Evolutionary conservation across 2,888 invertebrate species (phyloP), one percentile per base, ranked within the genome.

Genomic region (Dicycla oo): DNA sequence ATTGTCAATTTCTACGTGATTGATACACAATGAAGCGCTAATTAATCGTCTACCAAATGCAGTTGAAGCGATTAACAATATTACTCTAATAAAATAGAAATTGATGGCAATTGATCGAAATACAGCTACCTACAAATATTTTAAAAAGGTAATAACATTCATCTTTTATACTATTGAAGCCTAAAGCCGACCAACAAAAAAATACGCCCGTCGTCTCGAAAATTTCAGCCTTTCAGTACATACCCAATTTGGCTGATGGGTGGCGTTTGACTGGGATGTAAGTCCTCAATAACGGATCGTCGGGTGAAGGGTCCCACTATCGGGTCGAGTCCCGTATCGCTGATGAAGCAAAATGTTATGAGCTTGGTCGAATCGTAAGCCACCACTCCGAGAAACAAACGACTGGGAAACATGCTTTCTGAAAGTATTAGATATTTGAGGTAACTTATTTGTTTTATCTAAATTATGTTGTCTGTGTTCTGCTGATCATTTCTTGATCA

Each of bases 201-300:
- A 66, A 61, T 54, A 30, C 20, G 13, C 11, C 2, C 40, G 38
- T 76, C 51, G 53, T 54, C 51, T 62, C 26, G 7, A 66, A 82
- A 58, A 51, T 38, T 66, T 67, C 43, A 51, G 54, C 54, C 51
- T 63, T 81, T 81, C 68, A 69, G 58, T 67, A 62, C 47, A 57
- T 64, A 73, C 78, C 73, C 83, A 84, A 84, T 83, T 84, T 84
- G 43, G 65, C 58, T 74, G 73, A 82, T 82, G 74, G 65, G 51
- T 73, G 60, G 70, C 85, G 64, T 78, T 78, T 76, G 78, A 70
- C 82, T 82, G 75, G 51, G 71, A 73, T 34, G 73, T 69, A 82
- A 79, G 73, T 65, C 67, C 56, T 78, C 80, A 69, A 72, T 79
- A 72, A 75, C 70, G 65, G 66, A 53, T 68, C 62, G 64, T 49